A percentile compares a stretch with the other conserved stretches of the same genome.
These are phyloP conservation scores for Athene cunicularia DNA, from an alignment of 2,113 vertebrate species.

Conservation along the genomic window DNA sequence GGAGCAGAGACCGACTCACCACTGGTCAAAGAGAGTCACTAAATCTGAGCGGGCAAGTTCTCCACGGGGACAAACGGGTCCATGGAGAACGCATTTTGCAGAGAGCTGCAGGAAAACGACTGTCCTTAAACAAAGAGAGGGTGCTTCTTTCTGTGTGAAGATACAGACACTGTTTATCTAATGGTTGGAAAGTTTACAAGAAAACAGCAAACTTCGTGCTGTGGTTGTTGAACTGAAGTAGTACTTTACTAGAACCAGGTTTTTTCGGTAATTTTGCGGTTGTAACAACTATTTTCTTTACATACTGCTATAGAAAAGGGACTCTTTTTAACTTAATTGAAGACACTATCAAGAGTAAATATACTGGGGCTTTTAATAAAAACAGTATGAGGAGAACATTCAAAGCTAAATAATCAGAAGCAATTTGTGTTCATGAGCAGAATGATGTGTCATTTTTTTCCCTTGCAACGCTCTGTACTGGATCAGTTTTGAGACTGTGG, in stretches of 20 bases:
- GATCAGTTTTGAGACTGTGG: constrained; percentile 67
- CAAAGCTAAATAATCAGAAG: constrained; percentile 80
- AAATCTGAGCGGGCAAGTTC: not conserved
- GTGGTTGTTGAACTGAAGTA: constrained; percentile 75
- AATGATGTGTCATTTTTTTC: constrained; percentile 65
- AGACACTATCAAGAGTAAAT: constrained; percentile 82
- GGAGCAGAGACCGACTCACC: not conserved
- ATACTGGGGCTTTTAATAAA: constrained; percentile 78
- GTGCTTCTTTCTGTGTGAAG: constrained; percentile 1
- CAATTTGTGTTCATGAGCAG: constrained; percentile 75
- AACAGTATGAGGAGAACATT: constrained; percentile 78
- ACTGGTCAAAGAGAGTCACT: not conserved
- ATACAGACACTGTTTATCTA: constrained; percentile 72
- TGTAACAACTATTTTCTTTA: constrained; percentile 80
- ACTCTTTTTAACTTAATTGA: constrained; percentile 79
- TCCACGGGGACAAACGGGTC: not conserved
- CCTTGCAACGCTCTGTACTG: constrained; percentile 39
- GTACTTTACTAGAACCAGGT: constrained; percentile 79
- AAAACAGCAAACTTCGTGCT: constrained; percentile 76
- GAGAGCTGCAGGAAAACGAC: not conserved
- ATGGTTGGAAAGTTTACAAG: constrained; percentile 73
- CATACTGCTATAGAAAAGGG: constrained; percentile 75
- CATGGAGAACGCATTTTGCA: not conserved
- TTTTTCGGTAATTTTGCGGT: constrained; percentile 77
- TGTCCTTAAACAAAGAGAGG: not conserved